Conservation (phyloP, 2,797 vertebrate genomes). For the Chrysolophus pictus region DNA sequence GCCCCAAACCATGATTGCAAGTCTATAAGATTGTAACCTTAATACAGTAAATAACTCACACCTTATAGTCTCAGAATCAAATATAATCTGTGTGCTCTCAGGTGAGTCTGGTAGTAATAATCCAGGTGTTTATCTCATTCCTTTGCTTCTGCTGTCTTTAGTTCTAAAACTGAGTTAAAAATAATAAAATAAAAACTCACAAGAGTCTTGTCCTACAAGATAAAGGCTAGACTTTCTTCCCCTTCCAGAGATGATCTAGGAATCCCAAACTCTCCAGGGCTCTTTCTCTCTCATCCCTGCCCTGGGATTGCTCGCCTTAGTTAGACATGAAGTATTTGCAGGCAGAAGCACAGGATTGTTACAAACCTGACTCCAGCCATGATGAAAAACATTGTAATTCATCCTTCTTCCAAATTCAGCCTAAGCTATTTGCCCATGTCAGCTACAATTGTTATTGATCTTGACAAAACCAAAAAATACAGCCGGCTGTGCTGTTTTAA, state of each 20-base stretch:
- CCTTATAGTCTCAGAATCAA: background rate
- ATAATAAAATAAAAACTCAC: background rate
- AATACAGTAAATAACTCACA: background rate
- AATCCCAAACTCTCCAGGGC: background rate
- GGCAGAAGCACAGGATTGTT: background rate
- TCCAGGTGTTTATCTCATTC: background rate
- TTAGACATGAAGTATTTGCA: background rate
- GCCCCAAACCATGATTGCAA: background rate
- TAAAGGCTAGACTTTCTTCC: background rate
- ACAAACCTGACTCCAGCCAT: background rate
- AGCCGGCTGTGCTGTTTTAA: background rate
- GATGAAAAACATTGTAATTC: background rate
- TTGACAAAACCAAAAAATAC: background rate
- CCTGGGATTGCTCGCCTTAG: background rate
- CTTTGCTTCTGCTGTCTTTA: background rate
- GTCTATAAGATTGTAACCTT: background rate
- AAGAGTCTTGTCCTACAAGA: background rate
- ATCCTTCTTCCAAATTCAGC: background rate
- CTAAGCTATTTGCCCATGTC: background rate
- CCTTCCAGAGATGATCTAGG: background rate
- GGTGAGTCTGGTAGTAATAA: background rate
- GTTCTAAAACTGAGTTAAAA: background rate
- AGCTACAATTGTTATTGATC: constrained; percentile 9
- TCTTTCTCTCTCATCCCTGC: background rate
- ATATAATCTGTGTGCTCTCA: background rate